Percentiles rank a stretch among this genome's conserved stretches.
phyloP scores from a whole-genome alignment of 2,888 invertebrate species.

The Stenurella melanura region DNA sequence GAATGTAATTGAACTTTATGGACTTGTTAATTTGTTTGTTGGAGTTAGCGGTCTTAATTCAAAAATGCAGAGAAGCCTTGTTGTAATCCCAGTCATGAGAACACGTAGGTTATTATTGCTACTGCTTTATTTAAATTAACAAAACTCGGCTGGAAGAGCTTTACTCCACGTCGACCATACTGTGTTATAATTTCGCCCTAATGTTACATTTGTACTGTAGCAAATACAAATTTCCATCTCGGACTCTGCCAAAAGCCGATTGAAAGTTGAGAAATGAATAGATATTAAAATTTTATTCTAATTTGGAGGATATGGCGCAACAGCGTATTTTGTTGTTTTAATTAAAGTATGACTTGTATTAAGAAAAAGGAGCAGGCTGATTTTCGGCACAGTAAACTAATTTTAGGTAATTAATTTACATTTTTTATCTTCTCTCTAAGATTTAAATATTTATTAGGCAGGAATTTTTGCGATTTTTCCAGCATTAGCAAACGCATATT shows the following conservation, averaged over 20 bases:
- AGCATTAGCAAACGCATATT: neutral
- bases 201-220: constrained; percentile 26
- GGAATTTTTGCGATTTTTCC: neutral
- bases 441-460: neutral
- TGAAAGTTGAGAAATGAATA: constrained; percentile 25
- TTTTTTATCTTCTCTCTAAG: neutral
- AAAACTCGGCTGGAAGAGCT: constrained; percentile 38
- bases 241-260: constrained; percentile 26
- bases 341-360: constrained; percentile 1
- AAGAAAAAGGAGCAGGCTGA: neutral
- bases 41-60: constrained; percentile 31
- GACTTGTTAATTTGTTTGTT: constrained; percentile 50
- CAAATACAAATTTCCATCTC: constrained; percentile 21
- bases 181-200: neutral
- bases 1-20: constrained; percentile 43
- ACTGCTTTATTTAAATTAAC: constrained; percentile 58
- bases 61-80: constrained; percentile 41
- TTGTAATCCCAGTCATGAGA: constrained; percentile 53
- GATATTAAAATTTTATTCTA: constrained; percentile 36
- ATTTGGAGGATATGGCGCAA: neutral
- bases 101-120: constrained; percentile 54
- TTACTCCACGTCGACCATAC: neutral
- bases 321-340: constrained; percentile 21
- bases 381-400: neutral
- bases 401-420: neutral